Conservation (phyloP, 2,113 vertebrate genomes). For the Larimichthys crocea region DNA sequence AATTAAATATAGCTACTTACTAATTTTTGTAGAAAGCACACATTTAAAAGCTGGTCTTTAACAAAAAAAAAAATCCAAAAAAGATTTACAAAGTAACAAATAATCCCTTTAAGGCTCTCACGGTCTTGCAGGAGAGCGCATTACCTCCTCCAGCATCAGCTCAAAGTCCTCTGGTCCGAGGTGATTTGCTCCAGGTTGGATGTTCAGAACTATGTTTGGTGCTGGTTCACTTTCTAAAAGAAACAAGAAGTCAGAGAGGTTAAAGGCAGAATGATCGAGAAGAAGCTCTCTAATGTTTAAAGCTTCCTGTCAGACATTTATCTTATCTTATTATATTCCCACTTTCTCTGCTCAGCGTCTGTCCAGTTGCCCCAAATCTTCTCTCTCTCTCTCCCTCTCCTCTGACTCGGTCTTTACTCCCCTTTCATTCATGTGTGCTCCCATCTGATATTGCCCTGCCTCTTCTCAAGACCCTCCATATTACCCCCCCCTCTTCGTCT, state of each 20-base stretch:
- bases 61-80: neutral
- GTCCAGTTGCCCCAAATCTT: conserved; percentile 11
- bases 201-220: conserved; percentile 88
- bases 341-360: conserved; percentile 12
- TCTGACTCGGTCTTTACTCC: neutral
- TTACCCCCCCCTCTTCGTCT: conserved; percentile 44
- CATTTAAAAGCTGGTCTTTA: neutral
- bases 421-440: conserved; percentile 42
- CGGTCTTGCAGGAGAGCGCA: neutral
- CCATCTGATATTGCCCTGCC: conserved; percentile 41
- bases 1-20: too few relatives aligned
- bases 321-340: conserved; percentile 38
- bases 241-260: neutral
- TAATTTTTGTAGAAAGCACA: neutral
- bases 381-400: neutral
- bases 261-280: neutral
- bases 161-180: conserved; percentile 86
- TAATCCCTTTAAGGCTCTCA: neutral
- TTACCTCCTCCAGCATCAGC: conserved; percentile 89
- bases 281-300: conserved; percentile 30
- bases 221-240: conserved; percentile 78
- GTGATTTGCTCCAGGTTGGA: conserved; percentile 89
- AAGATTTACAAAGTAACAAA: neutral
- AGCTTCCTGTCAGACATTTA: conserved; percentile 39
- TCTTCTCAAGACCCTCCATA: conserved; percentile 38